Conservation (phyloP, 2,113 vertebrate genomes). For the Heterotis niloticus region DNA sequence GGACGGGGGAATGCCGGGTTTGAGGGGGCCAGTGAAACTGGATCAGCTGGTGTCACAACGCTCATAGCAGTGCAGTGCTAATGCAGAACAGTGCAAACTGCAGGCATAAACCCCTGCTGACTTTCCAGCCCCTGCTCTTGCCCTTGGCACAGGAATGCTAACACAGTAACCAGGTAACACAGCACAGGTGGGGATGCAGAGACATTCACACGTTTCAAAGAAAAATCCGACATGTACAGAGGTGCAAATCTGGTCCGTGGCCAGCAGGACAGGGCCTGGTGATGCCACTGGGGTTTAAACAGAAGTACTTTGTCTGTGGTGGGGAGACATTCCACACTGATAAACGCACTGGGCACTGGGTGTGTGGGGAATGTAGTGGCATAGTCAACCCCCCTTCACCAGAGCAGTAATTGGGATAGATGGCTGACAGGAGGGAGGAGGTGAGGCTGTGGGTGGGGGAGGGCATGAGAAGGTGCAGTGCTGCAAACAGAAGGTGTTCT, state of each 20-base stretch:
- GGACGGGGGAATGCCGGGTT: not conserved
- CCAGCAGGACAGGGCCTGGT: constrained; percentile 51
- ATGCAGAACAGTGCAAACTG: not conserved
- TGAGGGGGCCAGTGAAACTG: not conserved
- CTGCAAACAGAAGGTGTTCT: constrained; percentile 23
- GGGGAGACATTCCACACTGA: constrained; percentile 58
- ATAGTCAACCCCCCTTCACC: constrained; percentile 32
- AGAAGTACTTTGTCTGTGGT: constrained; percentile 61
- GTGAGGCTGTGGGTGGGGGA: constrained; percentile 5
- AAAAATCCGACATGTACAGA: constrained; percentile 27
- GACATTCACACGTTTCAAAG: constrained; percentile 15
- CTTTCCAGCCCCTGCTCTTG: not conserved
- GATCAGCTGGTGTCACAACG: not conserved
- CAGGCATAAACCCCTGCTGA: too few species aligned
- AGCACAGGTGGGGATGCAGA: constrained; percentile 4
- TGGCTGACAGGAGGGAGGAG: constrained; percentile 17
- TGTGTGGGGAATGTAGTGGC: constrained; percentile 48
- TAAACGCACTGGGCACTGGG: constrained; percentile 55
- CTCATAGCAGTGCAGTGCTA: not conserved
- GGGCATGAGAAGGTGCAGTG: not conserved
- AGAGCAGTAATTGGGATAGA: constrained; percentile 30
- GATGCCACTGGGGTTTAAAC: constrained; percentile 67
- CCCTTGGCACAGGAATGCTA: not conserved
- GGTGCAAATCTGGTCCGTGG: constrained; percentile 51
- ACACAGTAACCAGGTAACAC: constrained; percentile 5